Evolutionary conservation across 2,113 vertebrate genomes (phyloP).

Genomic region (Jacana jacana): DNA sequence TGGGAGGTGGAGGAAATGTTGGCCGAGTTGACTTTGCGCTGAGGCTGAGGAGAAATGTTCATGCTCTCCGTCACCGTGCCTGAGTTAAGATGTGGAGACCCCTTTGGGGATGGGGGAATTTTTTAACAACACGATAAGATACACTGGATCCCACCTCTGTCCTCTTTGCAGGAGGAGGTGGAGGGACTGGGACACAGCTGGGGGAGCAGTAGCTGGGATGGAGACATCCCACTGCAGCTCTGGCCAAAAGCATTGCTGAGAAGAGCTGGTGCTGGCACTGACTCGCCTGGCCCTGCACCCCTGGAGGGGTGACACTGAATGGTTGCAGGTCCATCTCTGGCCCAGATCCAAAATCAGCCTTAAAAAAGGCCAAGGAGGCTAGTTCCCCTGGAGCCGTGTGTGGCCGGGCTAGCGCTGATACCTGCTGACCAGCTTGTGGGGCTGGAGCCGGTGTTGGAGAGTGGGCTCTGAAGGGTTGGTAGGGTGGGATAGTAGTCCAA

Average conservation of each 20-base stretch:
- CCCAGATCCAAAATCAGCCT: background rate
- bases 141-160: background rate
- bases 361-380: background rate
- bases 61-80: background rate
- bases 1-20: background rate
- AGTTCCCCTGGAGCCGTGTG: fast-evolving
- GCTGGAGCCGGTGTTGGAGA: fast-evolving
- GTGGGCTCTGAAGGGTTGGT: background rate
- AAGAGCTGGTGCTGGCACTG: background rate
- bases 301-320: background rate
- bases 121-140: background rate
- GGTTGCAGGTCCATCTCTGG: background rate
- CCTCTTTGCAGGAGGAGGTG: background rate
- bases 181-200: background rate
- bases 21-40: background rate
- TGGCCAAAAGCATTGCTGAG: background rate
- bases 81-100: background rate
- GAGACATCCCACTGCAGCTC: fast-evolving
- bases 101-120: background rate
- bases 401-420: background rate
- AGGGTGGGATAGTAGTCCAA: background rate
- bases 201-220: background rate
- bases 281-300: background rate
- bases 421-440: background rate
- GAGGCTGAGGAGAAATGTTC: background rate